These are phyloP conservation scores for Thera britannica DNA, from an alignment of 2,888 invertebrate species.

Conservation along the genomic window DNA sequence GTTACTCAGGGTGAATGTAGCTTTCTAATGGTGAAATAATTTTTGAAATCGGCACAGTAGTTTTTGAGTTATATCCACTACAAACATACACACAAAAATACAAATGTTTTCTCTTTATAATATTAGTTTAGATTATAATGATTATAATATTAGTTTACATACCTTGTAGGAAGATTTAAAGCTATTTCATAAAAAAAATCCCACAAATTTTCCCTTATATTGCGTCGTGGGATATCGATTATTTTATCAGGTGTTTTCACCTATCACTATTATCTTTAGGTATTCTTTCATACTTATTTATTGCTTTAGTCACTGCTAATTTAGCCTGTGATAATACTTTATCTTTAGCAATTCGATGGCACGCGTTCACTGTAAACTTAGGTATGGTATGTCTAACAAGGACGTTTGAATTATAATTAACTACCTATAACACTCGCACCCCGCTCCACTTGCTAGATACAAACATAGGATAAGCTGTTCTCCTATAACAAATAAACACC, in stretches of 20 bases:
- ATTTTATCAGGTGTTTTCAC: not conserved
- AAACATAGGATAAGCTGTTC: not conserved
- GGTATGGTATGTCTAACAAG: constrained; percentile 27
- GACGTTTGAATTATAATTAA: constrained; percentile 27
- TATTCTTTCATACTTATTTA: constrained; percentile 6
- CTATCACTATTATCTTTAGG: not conserved
- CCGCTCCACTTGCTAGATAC: not conserved
- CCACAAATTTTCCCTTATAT: no score
- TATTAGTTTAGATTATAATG: no score
- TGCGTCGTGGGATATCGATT: not conserved
- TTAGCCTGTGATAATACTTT: constrained; percentile 20
- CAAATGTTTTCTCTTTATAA: no score
- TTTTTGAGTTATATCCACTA: no score
- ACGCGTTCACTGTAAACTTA: constrained; percentile 25
- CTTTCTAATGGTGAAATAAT: no score
- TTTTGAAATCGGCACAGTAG: no score
- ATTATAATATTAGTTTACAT: no score
- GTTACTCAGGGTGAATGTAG: no score
- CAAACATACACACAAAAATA: no score
- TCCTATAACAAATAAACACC: no score
- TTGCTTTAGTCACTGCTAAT: constrained; percentile 26
- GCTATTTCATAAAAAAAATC: no score
- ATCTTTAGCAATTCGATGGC: constrained; percentile 31
- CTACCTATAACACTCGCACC: not conserved
- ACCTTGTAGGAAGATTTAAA: no score